Base-by-base conservation (phyloP, 2,113 vertebrate genomes). In the Melierax canorus region DNA sequence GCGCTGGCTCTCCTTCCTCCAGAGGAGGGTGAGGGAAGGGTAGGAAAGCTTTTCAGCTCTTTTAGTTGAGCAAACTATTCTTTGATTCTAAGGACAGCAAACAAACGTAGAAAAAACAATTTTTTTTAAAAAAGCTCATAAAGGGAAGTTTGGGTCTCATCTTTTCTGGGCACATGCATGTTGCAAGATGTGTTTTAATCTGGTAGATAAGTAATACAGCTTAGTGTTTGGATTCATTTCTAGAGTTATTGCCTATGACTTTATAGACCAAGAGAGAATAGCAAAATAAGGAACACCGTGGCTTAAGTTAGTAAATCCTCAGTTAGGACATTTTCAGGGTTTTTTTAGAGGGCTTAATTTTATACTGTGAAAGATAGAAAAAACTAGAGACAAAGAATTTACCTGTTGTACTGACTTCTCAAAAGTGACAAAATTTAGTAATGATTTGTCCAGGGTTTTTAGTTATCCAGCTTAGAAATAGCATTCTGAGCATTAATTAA, bases 161-260 rank as follows among this genome's bases (percentile, higher is more conserved):
- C 22, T 53, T 29, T 86, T 59, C 39, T 46, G n/a, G 21, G 29
- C 7, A 9, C 0, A 0, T 73, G 10, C 12, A 7, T 23, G 14
- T 56, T 92, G 9, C 50, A 63, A 80, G 6, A 34, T 56, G 10
- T 62, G 41, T 59, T 80, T 89, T 92, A 34, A 50, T 71, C 26
- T 64, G 53, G 15, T 38, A 11, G 38, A 7, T 71, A 39, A 34
- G 7, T n/a, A 34, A 39, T 30, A 14, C 1, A 7, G 41, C 5
- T 29, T 41, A 34, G 3, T 27, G 21, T 27, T 55, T 24, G 23
- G 78, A 93, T 85, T 72, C 6, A 22, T 0, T 0, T 39, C 32
- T 74, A 11, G 27, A 90, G 29, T 56, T 75, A 41, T 7, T 71
- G 45, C 22, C 24, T 86, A 3, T 55, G 43, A 43, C 15, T 69